phyloP scores from a whole-genome alignment of 2,797 vertebrate genomes.

The Hippopotamyrus pictus region DNA sequence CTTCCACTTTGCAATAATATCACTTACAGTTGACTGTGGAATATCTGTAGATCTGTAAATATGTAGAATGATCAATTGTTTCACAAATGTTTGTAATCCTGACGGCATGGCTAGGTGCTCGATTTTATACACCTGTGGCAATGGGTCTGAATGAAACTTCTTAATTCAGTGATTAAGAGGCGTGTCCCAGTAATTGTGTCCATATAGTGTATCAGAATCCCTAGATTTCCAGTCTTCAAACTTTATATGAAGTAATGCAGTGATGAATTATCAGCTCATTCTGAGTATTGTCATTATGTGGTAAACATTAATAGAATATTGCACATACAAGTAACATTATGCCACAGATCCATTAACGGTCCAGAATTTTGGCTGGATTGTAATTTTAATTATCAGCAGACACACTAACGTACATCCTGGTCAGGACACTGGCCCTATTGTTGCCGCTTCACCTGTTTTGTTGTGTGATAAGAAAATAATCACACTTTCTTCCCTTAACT shows the following conservation, averaged over 20 bases:
- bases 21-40: neutral
- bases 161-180: neutral
- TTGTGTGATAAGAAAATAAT: neutral
- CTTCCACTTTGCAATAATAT: neutral
- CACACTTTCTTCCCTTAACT: neutral
- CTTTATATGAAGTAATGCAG: neutral
- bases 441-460: neutral
- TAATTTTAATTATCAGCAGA: neutral
- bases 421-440: neutral
- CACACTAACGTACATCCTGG: neutral
- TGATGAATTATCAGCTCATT: neutral
- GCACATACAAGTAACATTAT: neutral
- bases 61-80: neutral
- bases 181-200: neutral
- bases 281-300: neutral
- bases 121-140: neutral
- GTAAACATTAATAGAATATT: neutral
- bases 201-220: neutral
- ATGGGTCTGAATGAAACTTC: neutral
- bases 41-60: neutral
- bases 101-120: neutral
- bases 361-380: neutral
- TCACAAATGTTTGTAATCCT: neutral
- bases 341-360: neutral
- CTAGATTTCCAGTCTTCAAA: neutral